phyloP scores from a whole-genome alignment of 64 coral and sea anemone species.

The Porites australiensis region DNA sequence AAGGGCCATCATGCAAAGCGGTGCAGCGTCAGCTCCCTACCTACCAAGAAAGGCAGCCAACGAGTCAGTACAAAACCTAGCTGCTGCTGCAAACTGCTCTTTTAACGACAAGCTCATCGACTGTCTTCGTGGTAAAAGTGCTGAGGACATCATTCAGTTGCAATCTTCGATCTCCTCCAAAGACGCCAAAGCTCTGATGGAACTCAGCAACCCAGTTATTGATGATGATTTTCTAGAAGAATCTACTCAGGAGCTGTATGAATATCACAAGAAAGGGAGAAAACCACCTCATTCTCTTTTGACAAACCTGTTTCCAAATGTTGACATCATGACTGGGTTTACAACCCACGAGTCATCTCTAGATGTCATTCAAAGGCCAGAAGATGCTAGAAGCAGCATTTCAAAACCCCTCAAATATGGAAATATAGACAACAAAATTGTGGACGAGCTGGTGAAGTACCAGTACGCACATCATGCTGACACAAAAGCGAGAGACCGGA shows the following conservation, averaged over 20 bases:
- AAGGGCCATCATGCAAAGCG: slow-evolving; percentile 44
- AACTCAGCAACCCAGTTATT: neutral
- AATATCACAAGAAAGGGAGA: too few relatives aligned
- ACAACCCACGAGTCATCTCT: neutral
- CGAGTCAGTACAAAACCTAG: neutral
- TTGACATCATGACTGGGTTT: slow-evolving; percentile 12
- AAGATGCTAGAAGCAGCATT: neutral
- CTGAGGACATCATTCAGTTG: neutral
- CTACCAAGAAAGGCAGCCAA: neutral
- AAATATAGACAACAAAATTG: neutral
- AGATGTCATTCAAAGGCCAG: too few relatives aligned
- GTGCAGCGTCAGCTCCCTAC: slow-evolving; percentile 4
- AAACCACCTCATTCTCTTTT: too few relatives aligned
- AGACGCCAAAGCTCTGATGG: neutral
- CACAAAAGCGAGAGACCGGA: neutral
- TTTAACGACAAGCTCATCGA: neutral
- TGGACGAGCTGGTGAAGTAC: neutral
- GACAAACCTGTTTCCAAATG: neutral
- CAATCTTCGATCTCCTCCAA: neutral
- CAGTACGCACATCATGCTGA: neutral
- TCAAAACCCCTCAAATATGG: neutral
- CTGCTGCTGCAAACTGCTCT: neutral
- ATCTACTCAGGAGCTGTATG: neutral
- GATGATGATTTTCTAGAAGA: neutral
- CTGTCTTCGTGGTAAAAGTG: neutral